Evolutionary conservation across 2,113 vertebrate genomes (phyloP), one percentile per base, ranked within the genome.

Genomic region (Cynoglossus semilaevis): DNA sequence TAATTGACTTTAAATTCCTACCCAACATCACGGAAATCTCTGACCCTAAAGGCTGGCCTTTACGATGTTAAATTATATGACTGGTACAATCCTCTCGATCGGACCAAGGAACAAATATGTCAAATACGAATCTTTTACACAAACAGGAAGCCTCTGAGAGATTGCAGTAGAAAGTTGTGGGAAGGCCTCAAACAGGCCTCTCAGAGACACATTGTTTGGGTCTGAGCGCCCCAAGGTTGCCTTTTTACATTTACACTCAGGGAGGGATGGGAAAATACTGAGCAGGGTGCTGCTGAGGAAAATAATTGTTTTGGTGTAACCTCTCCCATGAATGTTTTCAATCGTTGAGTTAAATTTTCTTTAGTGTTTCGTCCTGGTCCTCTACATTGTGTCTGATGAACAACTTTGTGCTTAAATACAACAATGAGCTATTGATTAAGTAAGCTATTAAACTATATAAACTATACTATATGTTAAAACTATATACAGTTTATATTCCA

Each of bases 61-160:
- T 37, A 58, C 22, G 47, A 71, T 77, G 80, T 55, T 66, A 71
- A 72, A 67, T 52, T 4, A 45, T 70, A 53, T 18, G 1, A 51
- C 44, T 9, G 18, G 38, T 38, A 70, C 50, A 74, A 74, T 76
- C 72, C 59, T 74, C 52, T 60, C 41, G 50, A 77, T 82, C 36
- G 15, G 35, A 62, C 57, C 15, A 47, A 80, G 47, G 55, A 64
- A 60, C 62, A 77, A 69, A 82, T 83, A 85, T 84, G 61, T 74
- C 61, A 79, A 82, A 82, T 71, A 79, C 55, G 79, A 82, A 78
- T 79, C 68, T 77, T 71, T 79, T 76, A 63, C 66, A 85, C 79
- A 88, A 90, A 90, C 85, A 89, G 88, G 85, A 90, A 88, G 73
- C 6, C 4, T 37, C 53, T 17, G 7, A 57, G 43, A 79, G 70